A percentile compares a stretch with the other conserved stretches of the same genome.
phyloP scores from a whole-genome alignment of 2,888 invertebrate genomes.

The Agrotis clavis region DNA sequence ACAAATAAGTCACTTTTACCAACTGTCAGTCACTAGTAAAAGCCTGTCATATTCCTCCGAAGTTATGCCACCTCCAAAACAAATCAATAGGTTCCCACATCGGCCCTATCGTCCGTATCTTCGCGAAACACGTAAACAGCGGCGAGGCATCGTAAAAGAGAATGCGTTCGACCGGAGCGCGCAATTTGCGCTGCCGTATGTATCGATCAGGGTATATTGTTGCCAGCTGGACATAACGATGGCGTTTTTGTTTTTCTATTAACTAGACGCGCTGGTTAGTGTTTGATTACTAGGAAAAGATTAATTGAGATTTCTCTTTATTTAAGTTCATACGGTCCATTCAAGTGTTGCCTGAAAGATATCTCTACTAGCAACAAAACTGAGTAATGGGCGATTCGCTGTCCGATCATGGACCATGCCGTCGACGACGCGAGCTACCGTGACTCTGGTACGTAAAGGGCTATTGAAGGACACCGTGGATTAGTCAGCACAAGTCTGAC shows the following conservation, averaged over 20 bases:
- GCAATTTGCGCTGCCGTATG: constrained; percentile 80
- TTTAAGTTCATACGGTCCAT: no score
- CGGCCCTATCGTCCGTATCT: constrained; percentile 84
- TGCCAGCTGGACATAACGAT: constrained; percentile 47
- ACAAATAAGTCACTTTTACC: no score
- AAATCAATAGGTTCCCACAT: constrained; percentile 69
- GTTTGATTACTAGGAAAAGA: no score
- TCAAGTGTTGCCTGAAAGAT: no score
- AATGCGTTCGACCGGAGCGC: constrained; percentile 85
- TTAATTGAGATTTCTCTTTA: no score
- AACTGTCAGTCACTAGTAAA: not conserved
- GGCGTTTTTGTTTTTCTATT: constrained; percentile 8
- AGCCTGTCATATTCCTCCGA: not conserved
- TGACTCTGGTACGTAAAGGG: no score
- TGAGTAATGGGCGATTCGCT: no score
- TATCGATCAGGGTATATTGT: constrained; percentile 77
- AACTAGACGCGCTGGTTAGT: not conserved
- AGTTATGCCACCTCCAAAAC: constrained; percentile 67
- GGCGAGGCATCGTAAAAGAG: constrained; percentile 88
- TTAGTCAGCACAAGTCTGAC: no score
- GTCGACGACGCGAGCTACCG: no score
- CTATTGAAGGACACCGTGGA: no score
- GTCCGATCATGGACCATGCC: no score
- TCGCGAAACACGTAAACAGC: constrained; percentile 88
- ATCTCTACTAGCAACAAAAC: no score